phyloP scores from a whole-genome alignment of 2,797 vertebrate genomes.

The Diglossa cyanea region DNA sequence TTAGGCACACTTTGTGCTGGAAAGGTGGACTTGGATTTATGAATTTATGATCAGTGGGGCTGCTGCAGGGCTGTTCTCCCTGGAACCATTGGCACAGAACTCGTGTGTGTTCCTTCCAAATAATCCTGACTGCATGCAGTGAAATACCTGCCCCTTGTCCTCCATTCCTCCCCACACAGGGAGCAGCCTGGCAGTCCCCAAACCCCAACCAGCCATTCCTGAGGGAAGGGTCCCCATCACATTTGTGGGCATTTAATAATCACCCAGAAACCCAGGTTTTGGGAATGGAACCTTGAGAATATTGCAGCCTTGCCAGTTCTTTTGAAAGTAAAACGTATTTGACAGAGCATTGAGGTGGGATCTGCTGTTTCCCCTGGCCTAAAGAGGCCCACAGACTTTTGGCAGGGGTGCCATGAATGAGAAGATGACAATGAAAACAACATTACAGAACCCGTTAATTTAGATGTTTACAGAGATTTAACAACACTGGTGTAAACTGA shows the following conservation, averaged over 20 bases:
- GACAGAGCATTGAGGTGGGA: background rate
- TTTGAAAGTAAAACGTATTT: background rate
- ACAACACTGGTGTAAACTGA: background rate
- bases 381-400: background rate
- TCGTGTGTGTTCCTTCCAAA: accelerated
- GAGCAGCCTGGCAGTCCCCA: background rate
- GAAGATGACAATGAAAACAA: background rate
- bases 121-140: background rate
- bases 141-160: background rate
- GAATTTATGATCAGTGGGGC: background rate
- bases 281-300: background rate
- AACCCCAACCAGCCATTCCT: background rate
- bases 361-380: background rate
- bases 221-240: background rate
- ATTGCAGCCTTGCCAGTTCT: background rate
- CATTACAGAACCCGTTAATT: background rate
- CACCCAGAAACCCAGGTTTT: background rate
- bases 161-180: background rate
- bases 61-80: background rate
- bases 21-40: background rate
- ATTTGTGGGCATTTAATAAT: background rate
- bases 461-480: background rate
- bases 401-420: background rate
- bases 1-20: background rate
- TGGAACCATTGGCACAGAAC: background rate